Base-by-base conservation (phyloP, 2,888 invertebrate species). In the Agrotis ipsilon region DNA sequence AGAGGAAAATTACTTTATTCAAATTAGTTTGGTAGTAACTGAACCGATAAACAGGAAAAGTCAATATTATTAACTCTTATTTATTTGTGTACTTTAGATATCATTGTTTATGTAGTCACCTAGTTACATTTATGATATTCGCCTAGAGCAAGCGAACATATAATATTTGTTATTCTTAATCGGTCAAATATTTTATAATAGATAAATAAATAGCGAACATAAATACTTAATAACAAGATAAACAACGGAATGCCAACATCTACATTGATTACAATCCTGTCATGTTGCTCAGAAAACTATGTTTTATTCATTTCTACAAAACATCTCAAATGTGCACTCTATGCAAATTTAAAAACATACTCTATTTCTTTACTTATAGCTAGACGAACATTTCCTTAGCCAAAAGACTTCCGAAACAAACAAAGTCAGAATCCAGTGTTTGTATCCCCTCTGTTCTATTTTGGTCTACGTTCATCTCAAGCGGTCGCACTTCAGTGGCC, bases 401-500 rank as follows among this genome's bases (percentile, higher is more conserved):
- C 32, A 67, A 67, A 81, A 60, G 18, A 68, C 63, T 68, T 72
- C 78, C 70, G 67, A 78, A 72, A 81, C 61, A 81, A 72, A 75
- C 60, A 72, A 62, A 0, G 24, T 60, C 46, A 48, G 65, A 69
- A 78, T 46, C 66, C 80, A 66, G 59, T 59, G 69, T 72, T 70
- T 77, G 32, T 63, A 32, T 48, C 32, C 39, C 65, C 46, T 89
- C 87, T 88, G 82, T 80, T 63, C 78, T 59, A 74, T 78, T 77
- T 75, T 81, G 78, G 52, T 91, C 88, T 88, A 80, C 87, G 86
- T 66, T 80, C 80, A 85, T 84, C 85, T 86, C 82, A 71, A 75
- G 66, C 78, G 77, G 60, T 75, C 84, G 74, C 78, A 84, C 87
- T 86, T 89, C 92, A 95, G 95, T 95, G 92, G 93, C 90, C 92